A percentile compares a stretch with the other conserved stretches of the same genome.
phyloP scores from a whole-genome alignment of 2,113 vertebrate species.

The Falco punctatus region DNA sequence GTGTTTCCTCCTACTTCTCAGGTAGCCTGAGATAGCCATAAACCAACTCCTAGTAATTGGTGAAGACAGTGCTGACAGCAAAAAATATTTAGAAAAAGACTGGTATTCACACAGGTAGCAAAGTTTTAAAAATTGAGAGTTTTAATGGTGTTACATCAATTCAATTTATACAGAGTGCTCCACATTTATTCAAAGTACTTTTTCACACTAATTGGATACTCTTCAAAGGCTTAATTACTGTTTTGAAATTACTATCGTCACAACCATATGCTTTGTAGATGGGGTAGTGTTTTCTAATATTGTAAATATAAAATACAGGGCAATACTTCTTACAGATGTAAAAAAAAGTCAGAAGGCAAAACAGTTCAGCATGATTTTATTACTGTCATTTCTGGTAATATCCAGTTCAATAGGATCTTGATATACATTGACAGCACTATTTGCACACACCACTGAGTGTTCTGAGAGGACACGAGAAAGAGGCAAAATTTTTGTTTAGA shows the following conservation, averaged over 20 bases:
- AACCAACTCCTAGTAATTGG: not conserved
- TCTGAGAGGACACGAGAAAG: not conserved
- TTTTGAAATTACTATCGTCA: conserved; percentile 60
- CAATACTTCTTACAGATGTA: not conserved
- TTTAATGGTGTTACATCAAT: conserved; percentile 6
- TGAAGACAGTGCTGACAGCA: not conserved
- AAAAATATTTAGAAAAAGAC: conserved; percentile 11
- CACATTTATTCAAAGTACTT: not conserved
- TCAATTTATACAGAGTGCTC: conserved; percentile 32
- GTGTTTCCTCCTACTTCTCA: not conserved
- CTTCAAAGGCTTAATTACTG: conserved; percentile 70
- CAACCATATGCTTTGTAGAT: not conserved
- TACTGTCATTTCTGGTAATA: not conserved
- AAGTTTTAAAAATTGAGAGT: conserved; percentile 30
- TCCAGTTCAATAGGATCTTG: not conserved
- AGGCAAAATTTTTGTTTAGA: not conserved
- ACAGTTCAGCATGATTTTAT: not conserved
- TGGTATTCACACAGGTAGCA: conserved; percentile 3
- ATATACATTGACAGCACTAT: not conserved
- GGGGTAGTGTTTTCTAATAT: conserved; percentile 1
- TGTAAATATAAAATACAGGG: not conserved
- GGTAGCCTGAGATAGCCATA: not conserved
- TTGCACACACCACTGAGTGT: not conserved
- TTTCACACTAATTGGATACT: conserved; percentile 57
- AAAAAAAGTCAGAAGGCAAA: conserved; percentile 1